phyloP scores from a whole-genome alignment of 2,113 vertebrate species.

The Gadus chalcogrammus region DNA sequence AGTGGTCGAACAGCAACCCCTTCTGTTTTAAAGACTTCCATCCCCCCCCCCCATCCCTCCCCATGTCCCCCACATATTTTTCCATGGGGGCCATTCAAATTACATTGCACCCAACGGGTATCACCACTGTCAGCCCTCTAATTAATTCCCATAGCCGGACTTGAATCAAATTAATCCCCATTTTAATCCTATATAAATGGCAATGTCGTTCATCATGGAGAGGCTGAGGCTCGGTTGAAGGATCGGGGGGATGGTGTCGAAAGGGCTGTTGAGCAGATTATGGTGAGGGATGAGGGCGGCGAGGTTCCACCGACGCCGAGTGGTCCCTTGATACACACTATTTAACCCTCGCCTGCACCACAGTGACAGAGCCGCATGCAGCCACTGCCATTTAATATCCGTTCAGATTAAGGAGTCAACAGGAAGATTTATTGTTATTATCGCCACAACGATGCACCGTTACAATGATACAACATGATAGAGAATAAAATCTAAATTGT shows the following conservation, averaged over 20 bases:
- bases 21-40: conserved; percentile 52
- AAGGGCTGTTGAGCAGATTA: conserved; percentile 69
- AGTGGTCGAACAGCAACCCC: conserved; percentile 44
- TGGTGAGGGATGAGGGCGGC: conserved; percentile 60
- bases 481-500: background rate
- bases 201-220: conserved; percentile 62
- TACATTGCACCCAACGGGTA: conserved; percentile 68
- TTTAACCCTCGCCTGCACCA: conserved; percentile 81
- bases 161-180: conserved; percentile 74
- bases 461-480: conserved; percentile 60
- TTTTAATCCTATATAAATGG: conserved; percentile 77
- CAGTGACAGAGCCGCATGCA: conserved; percentile 74
- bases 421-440: conserved; percentile 72
- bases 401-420: conserved; percentile 79
- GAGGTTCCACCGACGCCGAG: conserved; percentile 54
- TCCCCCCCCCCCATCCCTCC: background rate
- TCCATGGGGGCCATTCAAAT: conserved; percentile 63
- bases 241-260: conserved; percentile 61
- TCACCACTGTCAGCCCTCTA: conserved; percentile 57
- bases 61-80: conserved; percentile 35
- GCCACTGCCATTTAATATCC: conserved; percentile 83
- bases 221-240: conserved; percentile 62
- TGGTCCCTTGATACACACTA: conserved; percentile 77
- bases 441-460: conserved; percentile 65
- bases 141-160: conserved; percentile 74